Base-by-base conservation (phyloP, 2,888 invertebrate species). In the Calliopum simillimum region DNA sequence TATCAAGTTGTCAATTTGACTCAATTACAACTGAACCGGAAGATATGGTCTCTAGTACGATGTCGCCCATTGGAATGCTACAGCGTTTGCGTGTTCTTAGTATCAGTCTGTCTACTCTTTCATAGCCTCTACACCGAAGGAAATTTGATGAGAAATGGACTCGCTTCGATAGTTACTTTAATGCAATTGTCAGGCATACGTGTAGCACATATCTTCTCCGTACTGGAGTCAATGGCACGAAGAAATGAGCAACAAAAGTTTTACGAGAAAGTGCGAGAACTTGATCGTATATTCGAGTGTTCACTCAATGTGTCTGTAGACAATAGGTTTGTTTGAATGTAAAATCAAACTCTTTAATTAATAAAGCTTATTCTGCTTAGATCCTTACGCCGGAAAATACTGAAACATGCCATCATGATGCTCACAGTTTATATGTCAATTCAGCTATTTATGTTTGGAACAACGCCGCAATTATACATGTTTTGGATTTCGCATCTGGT, bases 161-260 rank as follows among this genome's bases (percentile, higher is more conserved):
- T 82, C 46, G 84, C 80, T 0, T 68, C 77, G 19, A 82, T 80
- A 0, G 81, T 85, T 4, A 82, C 83, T 68, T 80, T 78, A 44
- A 81, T 86, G 58, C 84, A 85, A 72, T 67, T 85, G 63, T 71
- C 81, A 43, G 81, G 83, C 47, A 81, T 85, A 51, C 81, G 84
- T 3, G 64, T 84, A 55, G 79, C 82, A 0, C 83, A 84, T 51
- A 71, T 79, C 21, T 78, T 79, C 0, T 78, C 79, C 0, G 71
- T 86, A 25, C 33, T 78, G 3, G 86, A 86, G 71, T 74, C 81
- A 0, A 68, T 85, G 3, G 46, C 78, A 47, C 78, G 80, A 47
- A 74, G 78, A 0, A 67, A 77, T 1, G 73, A 75, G 1, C 78
- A 81, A 44, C 72, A 73, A 1, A 66, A 70, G 1, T 78, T 84